Evolutionary conservation across 1,140 invertebrate genomes (phyloP).

Genomic region (Aphelinus atriplicis): DNA sequence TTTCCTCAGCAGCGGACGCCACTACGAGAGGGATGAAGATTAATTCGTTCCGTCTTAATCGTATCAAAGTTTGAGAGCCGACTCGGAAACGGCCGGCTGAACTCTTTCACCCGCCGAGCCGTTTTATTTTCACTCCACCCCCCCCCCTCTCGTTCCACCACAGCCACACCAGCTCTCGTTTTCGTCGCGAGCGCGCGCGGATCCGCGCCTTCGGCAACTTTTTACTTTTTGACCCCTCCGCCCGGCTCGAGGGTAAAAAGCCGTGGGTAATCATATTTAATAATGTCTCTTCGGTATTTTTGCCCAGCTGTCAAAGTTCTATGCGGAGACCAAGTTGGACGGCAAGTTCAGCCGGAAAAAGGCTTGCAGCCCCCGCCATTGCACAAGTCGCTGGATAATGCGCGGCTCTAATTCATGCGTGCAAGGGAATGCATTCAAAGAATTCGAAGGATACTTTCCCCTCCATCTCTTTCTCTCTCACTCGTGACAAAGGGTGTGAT

Average conservation of each 20-base stretch:
- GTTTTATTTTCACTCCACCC: slow-evolving; percentile 37
- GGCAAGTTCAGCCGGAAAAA: slow-evolving; percentile 46
- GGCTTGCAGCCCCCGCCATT: neutral
- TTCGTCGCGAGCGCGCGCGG: slow-evolving; percentile 24
- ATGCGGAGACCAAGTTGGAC: slow-evolving; percentile 44
- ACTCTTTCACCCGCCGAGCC: slow-evolving; percentile 41
- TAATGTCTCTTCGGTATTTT: slow-evolving; percentile 63
- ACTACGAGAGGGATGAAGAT: slow-evolving; percentile 63
- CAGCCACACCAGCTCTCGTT: slow-evolving; percentile 39
- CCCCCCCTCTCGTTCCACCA: slow-evolving; percentile 18
- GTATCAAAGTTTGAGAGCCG: slow-evolving; percentile 66
- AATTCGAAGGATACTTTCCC: slow-evolving; percentile 16
- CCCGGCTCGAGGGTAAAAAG: slow-evolving; percentile 3
- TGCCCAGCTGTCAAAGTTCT: slow-evolving; percentile 57
- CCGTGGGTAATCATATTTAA: slow-evolving; percentile 64
- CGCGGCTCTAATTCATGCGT: too few species aligned
- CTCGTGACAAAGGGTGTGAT: neutral
- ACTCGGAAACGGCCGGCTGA: slow-evolving; percentile 54
- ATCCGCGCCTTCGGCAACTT: slow-evolving; percentile 50
- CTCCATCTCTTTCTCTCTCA: neutral
- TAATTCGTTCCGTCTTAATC: slow-evolving; percentile 68
- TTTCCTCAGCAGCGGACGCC: slow-evolving; percentile 49
- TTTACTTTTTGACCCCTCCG: slow-evolving; percentile 52
- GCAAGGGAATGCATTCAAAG: slow-evolving; percentile 24
- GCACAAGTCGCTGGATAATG: too few species aligned